phyloP scores from a whole-genome alignment of 1,140 invertebrate genomes.

The Aleiodes sp. region DNA sequence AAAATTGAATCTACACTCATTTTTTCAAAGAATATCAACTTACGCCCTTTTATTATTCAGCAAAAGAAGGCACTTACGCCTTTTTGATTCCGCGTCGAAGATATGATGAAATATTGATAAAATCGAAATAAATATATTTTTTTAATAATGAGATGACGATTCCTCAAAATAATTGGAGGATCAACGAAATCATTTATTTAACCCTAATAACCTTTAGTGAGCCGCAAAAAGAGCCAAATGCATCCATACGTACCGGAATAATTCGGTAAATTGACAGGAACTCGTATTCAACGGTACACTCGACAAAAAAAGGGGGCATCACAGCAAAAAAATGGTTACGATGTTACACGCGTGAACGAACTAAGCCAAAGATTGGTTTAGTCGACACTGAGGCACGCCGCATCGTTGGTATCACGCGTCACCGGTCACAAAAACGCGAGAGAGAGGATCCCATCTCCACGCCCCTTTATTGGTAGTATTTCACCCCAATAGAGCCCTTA shows the following conservation, averaged over 20 bases:
- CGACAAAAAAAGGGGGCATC: conserved; percentile 16
- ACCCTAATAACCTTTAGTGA: not conserved
- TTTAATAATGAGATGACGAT: no score
- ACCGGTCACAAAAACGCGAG: conserved; percentile 51
- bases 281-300: not conserved
- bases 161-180: not conserved
- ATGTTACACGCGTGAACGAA: conserved; percentile 50
- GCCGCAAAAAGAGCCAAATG: not conserved
- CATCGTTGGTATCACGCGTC: conserved; percentile 60
- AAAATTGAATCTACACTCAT: no score
- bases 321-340: not conserved
- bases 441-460: conserved; percentile 40
- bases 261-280: conserved; percentile 19
- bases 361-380: conserved; percentile 66
- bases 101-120: no score
- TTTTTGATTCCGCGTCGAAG: no score
- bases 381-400: conserved; percentile 60
- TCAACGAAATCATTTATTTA: not conserved
- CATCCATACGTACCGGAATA: not conserved
- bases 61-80: no score
- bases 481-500: not conserved
- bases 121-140: no score
- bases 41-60: no score
- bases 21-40: no score
- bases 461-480: conserved; percentile 32